phyloP scores from a whole-genome alignment of 2,888 invertebrate species.

The Rutpela maculata region DNA sequence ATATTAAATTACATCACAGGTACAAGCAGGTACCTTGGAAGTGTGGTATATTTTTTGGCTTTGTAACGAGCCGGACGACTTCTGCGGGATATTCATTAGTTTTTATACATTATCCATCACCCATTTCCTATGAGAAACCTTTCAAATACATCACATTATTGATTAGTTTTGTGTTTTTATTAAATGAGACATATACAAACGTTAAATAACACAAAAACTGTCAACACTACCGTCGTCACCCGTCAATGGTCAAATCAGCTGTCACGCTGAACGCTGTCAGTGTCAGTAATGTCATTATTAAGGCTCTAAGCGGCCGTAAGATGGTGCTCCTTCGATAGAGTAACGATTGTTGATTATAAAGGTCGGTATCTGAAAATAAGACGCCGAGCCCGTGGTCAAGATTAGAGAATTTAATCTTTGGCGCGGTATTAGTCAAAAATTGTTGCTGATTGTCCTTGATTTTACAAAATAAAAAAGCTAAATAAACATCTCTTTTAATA shows the following conservation, averaged over 20 bases:
- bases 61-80: conserved; percentile 34
- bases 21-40: conserved; percentile 28
- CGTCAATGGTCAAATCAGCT: conserved; percentile 6
- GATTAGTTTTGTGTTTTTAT: conserved; percentile 34
- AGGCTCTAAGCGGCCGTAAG: not conserved
- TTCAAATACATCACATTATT: conserved; percentile 27
- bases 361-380: too few species aligned
- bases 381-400: too few species aligned
- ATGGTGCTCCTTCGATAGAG: not conserved
- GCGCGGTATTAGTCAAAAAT: too few species aligned
- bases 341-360: too few species aligned
- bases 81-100: conserved; percentile 41
- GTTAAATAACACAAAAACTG: conserved; percentile 29
- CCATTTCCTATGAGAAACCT: conserved; percentile 23
- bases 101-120: conserved; percentile 34
- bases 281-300: not conserved
- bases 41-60: conserved; percentile 38
- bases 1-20: not conserved
- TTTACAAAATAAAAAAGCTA: too few species aligned
- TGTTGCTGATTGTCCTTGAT: too few species aligned
- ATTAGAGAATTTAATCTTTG: too few species aligned
- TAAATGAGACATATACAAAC: conserved; percentile 28
- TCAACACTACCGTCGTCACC: conserved; percentile 13
- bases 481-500: too few species aligned
- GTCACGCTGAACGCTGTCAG: not conserved